Percentiles rank a stretch among this genome's conserved stretches.
These are phyloP conservation scores for Galerucella pusilla DNA, from an alignment of 2,888 invertebrate genomes.

Conservation along the genomic window DNA sequence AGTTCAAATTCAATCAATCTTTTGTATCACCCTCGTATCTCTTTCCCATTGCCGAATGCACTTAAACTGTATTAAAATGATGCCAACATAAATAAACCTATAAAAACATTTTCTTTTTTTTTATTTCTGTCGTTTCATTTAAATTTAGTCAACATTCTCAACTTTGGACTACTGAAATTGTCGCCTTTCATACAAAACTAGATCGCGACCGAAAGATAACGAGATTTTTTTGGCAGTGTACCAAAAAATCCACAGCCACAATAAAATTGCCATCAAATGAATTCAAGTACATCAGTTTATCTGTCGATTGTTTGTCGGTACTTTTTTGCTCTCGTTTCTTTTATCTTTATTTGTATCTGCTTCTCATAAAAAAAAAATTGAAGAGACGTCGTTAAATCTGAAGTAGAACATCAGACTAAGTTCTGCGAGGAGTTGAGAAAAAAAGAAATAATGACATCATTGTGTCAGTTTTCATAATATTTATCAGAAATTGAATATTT, in stretches of 20 bases:
- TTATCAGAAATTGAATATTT: not conserved
- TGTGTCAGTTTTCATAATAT: not conserved
- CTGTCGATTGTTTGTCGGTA: conserved; percentile 2
- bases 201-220: not conserved
- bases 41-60: not conserved
- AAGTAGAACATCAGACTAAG: not conserved
- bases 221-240: not conserved
- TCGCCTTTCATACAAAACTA: not conserved
- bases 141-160: not conserved
- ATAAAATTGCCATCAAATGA: not conserved
- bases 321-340: not conserved
- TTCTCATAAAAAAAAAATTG: not conserved
- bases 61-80: too few species aligned
- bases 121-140: not conserved
- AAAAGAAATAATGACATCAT: not conserved
- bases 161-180: not conserved
- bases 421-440: not conserved
- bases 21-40: too few species aligned
- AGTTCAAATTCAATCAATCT: too few species aligned
- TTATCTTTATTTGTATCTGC: not conserved
- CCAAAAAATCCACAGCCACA: not conserved
- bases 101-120: not conserved
- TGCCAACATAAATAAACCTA: not conserved
- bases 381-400: not conserved
- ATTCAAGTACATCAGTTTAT: not conserved